Evolutionary conservation across 23 tunicate species (phyloP).

Genomic region (Ascidia mentula): DNA sequence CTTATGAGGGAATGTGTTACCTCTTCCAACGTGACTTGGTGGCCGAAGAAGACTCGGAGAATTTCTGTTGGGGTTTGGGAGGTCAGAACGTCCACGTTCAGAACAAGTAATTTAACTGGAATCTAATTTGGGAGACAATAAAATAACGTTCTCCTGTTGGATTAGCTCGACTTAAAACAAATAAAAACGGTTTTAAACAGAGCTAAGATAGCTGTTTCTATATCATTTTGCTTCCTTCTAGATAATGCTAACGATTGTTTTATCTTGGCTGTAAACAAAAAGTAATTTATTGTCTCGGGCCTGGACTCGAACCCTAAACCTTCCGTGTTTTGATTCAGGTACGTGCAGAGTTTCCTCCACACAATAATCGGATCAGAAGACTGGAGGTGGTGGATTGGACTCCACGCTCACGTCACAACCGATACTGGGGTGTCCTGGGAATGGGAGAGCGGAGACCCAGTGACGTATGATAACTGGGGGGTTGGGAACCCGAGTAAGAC

Average conservation of each 20-base stretch:
- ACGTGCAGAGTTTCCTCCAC: slow-evolving; percentile 84
- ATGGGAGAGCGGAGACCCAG: slow-evolving; percentile 90
- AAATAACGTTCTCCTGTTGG: too few relatives aligned
- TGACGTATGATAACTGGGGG: slow-evolving; percentile 88
- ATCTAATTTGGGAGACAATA: too few relatives aligned
- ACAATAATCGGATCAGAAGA: slow-evolving; percentile 80
- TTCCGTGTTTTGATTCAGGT: slow-evolving; percentile 27
- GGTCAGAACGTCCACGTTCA: slow-evolving; percentile 50
- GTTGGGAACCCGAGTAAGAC: slow-evolving; percentile 70
- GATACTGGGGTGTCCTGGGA: slow-evolving; percentile 62
- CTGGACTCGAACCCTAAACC: too few relatives aligned
- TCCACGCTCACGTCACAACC: slow-evolving; percentile 37
- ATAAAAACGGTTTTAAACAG: too few relatives aligned
- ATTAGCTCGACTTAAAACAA: too few relatives aligned
- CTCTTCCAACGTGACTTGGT: slow-evolving; percentile 52
- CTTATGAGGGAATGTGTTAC: slow-evolving; percentile 69
- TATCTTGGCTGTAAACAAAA: too few relatives aligned
- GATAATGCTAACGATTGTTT: too few relatives aligned
- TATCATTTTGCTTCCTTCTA: too few relatives aligned
- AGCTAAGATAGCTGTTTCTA: too few relatives aligned
- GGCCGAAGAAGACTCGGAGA: slow-evolving; percentile 41
- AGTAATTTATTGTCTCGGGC: too few relatives aligned
- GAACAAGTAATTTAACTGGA: slow-evolving; percentile 84
- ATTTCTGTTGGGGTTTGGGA: slow-evolving; percentile 50
- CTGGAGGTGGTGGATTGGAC: slow-evolving; percentile 88